phyloP scores from a whole-genome alignment of 2,113 vertebrate species.

The Kryptolebias marmoratus region DNA sequence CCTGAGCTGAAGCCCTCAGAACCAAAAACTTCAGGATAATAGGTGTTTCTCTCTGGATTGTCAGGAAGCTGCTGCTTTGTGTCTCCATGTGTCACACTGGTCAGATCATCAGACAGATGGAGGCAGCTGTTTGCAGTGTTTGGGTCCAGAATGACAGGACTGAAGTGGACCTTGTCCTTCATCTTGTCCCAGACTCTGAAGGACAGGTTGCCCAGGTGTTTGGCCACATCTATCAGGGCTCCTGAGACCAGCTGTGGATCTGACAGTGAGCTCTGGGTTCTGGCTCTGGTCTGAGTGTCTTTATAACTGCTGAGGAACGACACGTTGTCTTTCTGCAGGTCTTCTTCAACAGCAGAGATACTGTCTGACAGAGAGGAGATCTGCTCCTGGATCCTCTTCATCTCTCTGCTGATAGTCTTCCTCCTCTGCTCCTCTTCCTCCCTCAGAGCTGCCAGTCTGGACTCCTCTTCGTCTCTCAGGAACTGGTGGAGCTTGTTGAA shows the following conservation, averaged over 20 bases:
- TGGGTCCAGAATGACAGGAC: slow-evolving; percentile 28
- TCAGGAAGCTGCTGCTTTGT: no score
- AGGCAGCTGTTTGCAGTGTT: no score
- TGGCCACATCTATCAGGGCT: no score
- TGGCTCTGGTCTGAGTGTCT: no score
- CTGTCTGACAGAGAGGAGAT: slow-evolving; percentile 48
- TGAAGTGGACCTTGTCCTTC: slow-evolving; percentile 27
- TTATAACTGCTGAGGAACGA: slow-evolving; percentile 29
- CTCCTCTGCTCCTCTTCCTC: slow-evolving; percentile 49
- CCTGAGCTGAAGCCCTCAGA: no score
- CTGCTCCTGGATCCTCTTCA: slow-evolving; percentile 38
- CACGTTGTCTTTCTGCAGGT: slow-evolving; percentile 33
- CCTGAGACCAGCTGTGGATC: no score
- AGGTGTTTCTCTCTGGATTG: no score
- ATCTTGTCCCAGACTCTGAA: slow-evolving; percentile 34
- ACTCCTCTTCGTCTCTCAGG: slow-evolving; percentile 51
- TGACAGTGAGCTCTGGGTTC: no score
- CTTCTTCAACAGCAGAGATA: slow-evolving; percentile 48
- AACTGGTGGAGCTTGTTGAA: background rate
- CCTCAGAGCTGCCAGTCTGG: slow-evolving; percentile 53
- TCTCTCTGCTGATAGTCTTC: slow-evolving; percentile 25
- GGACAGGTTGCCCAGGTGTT: background rate
- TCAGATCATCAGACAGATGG: no score
- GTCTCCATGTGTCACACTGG: no score
- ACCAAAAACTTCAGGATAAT: no score